Evolutionary conservation across 2,888 invertebrate species (phyloP), one percentile per base, ranked within the genome.

Genomic region (Alcis repandata): DNA sequence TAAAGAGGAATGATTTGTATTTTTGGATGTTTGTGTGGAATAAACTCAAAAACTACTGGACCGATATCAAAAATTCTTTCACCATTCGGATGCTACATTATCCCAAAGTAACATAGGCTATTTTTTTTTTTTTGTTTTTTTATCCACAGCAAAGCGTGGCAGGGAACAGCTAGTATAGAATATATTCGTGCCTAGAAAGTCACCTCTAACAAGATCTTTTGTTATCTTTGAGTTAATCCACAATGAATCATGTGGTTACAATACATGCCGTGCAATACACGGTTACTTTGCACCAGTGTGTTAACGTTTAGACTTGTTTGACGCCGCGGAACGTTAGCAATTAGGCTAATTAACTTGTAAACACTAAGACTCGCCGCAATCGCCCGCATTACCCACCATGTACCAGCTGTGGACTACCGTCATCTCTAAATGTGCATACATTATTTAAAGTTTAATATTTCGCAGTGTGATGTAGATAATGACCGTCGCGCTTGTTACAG

Each of bases 351-450:
- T 89, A 88, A 80, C 81, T 82, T 82, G 82, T 78, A 80, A 85
- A 86, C 80, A 79, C 75, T 63, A 77, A 79, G 70, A 72, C 66
- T 59, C 65, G 73, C 68, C 65, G 73, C 73, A 72, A 69, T 76
- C 72, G 70, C 64, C 63, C 71, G 69, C 73, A 63, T 70, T 77
- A 70, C 62, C 63, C 56, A 73, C 64, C 72, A 92, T 92, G 92
- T 83, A 83, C 78, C 89, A 87, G 71, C 80, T 89, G 79, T 90
- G 91, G 91, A 88, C 85, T 80, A 86, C 86, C 79, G 73, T 89
- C 71, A 78, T 79, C 67, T 79, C 73, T 69, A 89, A 89, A 88
- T 86, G 91, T 92, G 78, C 75, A 79, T 87, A 66, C 54, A 66
- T 69, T 67, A 49, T 60, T 70, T 65, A 60, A 65, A 17, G 56